phyloP scores from a whole-genome alignment of 35 echinoderm and acorn worm species.

The Acanthaster planci region DNA sequence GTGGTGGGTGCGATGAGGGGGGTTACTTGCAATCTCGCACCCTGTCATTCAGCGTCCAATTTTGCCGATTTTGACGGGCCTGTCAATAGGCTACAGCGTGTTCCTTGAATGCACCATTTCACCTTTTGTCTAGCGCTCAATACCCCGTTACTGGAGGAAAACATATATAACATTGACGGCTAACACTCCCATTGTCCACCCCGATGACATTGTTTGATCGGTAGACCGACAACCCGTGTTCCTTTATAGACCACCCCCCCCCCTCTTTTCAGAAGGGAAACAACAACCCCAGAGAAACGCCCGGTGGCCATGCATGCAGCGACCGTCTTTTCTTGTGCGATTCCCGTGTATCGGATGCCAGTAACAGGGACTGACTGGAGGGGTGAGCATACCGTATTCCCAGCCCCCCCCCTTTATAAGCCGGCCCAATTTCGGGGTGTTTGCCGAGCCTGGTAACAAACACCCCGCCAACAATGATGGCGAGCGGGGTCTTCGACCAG shows the following conservation, averaged over 20 bases:
- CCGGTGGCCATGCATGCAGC: conserved; percentile 15
- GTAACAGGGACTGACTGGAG: neutral
- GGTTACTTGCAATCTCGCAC: neutral
- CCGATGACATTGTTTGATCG: conserved; percentile 35
- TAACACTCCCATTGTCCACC: conserved; percentile 30
- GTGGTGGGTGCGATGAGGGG: no score
- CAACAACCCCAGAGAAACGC: neutral
- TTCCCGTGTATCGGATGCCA: conserved; percentile 40
- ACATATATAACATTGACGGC: conserved; percentile 47
- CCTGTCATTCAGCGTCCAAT: conserved; percentile 15
- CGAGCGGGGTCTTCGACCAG: conserved; percentile 42
- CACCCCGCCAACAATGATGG: conserved; percentile 27
- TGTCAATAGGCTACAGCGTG: conserved; percentile 9
- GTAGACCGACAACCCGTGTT: conserved; percentile 38
- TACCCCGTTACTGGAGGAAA: conserved; percentile 24
- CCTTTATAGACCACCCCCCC: conserved; percentile 5
- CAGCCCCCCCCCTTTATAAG: neutral
- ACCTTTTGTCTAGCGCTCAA: conserved; percentile 26
- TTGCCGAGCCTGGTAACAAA: conserved; percentile 19
- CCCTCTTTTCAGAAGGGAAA: conserved; percentile 4
- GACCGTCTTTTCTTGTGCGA: conserved; percentile 47
- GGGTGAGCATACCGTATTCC: conserved; percentile 14
- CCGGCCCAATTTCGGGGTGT: neutral
- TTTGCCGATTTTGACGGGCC: conserved; percentile 27
- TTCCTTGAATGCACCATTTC: conserved; percentile 22